Conservation (phyloP, 2,113 vertebrate genomes). For the Anguilla japonica region DNA sequence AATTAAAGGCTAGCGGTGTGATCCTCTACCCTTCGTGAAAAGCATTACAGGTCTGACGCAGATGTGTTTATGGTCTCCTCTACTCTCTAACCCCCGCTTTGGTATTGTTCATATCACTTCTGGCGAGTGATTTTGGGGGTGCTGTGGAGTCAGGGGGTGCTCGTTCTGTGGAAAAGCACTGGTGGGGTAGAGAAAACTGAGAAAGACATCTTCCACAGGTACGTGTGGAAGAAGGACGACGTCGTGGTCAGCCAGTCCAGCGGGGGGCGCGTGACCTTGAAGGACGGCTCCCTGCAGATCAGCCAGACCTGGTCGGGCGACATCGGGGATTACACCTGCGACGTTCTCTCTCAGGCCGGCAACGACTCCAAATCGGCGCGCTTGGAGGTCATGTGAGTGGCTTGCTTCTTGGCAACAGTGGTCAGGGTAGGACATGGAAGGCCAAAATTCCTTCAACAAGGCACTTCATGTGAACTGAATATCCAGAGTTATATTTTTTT, state of each 20-base stretch:
- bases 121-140: too few species aligned
- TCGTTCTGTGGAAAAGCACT: too few species aligned
- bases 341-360: conserved; percentile 81
- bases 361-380: conserved; percentile 83
- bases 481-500: not conserved
- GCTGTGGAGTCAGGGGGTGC: too few species aligned
- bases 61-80: too few species aligned
- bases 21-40: too few species aligned
- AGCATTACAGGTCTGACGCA: too few species aligned
- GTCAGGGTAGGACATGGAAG: not conserved
- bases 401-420: not conserved
- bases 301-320: conserved; percentile 97
- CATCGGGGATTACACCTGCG: conserved; percentile 92
- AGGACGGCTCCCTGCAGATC: conserved; percentile 84
- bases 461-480: not conserved
- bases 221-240: conserved; percentile 83
- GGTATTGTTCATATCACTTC: too few species aligned
- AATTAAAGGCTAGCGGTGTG: too few species aligned
- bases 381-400: conserved; percentile 94
- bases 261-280: conserved; percentile 78
- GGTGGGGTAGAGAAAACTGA: too few species aligned
- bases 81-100: too few species aligned
- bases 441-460: not conserved
- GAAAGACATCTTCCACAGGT: conserved; percentile 64
- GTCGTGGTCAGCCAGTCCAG: conserved; percentile 66